Base-by-base conservation (phyloP, 2,888 invertebrate genomes). In the Phytoseiulus persimilis region DNA sequence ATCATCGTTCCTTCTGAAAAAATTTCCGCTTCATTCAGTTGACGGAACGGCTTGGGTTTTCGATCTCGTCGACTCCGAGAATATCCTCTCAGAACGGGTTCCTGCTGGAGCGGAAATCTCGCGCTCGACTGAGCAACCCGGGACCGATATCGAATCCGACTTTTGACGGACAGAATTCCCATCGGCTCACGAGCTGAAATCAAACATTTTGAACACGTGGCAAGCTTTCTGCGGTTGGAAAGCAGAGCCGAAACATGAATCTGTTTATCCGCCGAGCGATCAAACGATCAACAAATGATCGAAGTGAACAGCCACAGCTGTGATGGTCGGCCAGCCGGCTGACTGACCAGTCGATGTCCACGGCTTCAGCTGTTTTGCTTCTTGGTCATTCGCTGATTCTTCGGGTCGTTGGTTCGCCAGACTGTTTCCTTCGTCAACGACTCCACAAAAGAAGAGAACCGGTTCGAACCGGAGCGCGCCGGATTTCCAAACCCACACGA, bases 401-500 rank as follows among this genome's bases (percentile, higher is more conserved):
- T 28, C 18, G 65, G 65, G 65, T 65, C 65, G 65, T 65, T 65
- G 65, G 65, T 65, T 65, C 18, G 65, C 65, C 65, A 65, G 65
- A 18, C 18, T 65, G 65, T 65, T 65, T 65, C 65, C 65, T 3
- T 65, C 65, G 65, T 65, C 65, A 28, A 28, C 65, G 23, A 65
- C 65, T 65, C 65, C 23, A 65, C 65, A 65, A 11, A 65, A 65
- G 65, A 65, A 18, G 65, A 23, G 65, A 65, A 65, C 65, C 65
- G 65, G 65, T 65, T 65, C 18, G 65, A 65, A 65, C 65, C 65
- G 65, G 65, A 65, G 65, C 65, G 65, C 65, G 18, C 65, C 65
- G 65, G 65, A 65, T 65, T 65, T 65, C 65, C 65, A 65, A 65
- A 65, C 65, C 65, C 65, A 65, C 65, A 65, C 65, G 65, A 65